These are phyloP conservation scores for Pitta sordida DNA, from an alignment of 2,113 vertebrate species.

Conservation along the genomic window DNA sequence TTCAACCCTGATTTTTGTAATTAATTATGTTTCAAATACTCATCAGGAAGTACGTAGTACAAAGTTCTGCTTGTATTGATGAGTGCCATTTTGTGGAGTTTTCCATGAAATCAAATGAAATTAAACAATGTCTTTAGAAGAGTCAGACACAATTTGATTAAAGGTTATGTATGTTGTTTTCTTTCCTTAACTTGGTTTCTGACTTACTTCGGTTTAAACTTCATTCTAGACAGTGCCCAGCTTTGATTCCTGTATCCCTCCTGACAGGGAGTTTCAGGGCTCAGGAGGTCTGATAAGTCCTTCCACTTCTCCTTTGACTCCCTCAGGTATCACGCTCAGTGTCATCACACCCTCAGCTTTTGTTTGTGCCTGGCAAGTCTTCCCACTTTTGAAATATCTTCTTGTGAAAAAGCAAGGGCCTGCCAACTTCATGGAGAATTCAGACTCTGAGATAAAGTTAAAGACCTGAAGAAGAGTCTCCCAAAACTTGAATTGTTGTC, in stretches of 20 bases:
- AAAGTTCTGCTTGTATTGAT: not conserved
- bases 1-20: not conserved
- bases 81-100: not conserved
- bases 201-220: not conserved
- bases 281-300: not conserved
- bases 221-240: not conserved
- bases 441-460: not conserved
- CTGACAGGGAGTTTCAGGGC: not conserved
- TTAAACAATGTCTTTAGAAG: not conserved
- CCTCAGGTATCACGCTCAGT: not conserved
- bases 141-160: not conserved
- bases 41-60: not conserved
- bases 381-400: not conserved
- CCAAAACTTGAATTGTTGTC: not conserved
- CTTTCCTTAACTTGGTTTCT: not conserved
- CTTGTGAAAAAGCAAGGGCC: not conserved
- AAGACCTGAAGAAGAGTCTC: not conserved
- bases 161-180: not conserved
- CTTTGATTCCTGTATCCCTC: not conserved
- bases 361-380: not conserved
- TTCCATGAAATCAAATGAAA: not conserved
- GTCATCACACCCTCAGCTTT: not conserved
- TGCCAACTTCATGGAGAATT: not conserved
- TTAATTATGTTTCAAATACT: not conserved
- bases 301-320: not conserved